phyloP scores from a whole-genome alignment of 2,113 vertebrate genomes.

The Chloropsis cyanopogon region DNA sequence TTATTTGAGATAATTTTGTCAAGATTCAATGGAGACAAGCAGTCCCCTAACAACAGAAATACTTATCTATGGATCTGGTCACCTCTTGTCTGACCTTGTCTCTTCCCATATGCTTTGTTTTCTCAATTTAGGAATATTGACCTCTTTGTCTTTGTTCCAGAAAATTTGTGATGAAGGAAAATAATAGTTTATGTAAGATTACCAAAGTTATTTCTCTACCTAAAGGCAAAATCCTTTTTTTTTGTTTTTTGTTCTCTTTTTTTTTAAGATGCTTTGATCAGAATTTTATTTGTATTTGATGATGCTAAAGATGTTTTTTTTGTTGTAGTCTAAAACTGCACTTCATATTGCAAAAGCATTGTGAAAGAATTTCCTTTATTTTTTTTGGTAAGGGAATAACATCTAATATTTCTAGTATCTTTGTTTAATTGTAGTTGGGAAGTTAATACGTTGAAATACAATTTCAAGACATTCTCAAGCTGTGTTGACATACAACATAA shows the following conservation, averaged over 20 bases:
- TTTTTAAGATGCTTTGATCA: background rate
- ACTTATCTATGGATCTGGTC: background rate
- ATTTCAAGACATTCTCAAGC: background rate
- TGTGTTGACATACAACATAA: background rate
- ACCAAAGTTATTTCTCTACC: background rate
- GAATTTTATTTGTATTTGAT: background rate
- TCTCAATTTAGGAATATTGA: background rate
- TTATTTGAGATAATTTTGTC: background rate
- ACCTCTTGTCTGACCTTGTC: background rate
- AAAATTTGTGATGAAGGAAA: background rate
- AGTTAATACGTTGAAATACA: background rate
- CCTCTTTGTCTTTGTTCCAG: background rate
- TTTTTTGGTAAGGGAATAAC: background rate
- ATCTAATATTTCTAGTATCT: background rate
- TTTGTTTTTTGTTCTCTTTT: no score
- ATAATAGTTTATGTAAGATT: background rate
- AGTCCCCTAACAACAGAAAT: background rate
- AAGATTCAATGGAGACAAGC: background rate
- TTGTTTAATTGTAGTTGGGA: background rate
- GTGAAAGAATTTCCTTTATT: background rate
- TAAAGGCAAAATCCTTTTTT: background rate
- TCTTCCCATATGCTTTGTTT: background rate
- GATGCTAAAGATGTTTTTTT: background rate
- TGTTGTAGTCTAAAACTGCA: background rate
- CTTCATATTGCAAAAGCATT: background rate